Conservation (phyloP, 2,797 vertebrate species). For the Chromis chromis region DNA sequence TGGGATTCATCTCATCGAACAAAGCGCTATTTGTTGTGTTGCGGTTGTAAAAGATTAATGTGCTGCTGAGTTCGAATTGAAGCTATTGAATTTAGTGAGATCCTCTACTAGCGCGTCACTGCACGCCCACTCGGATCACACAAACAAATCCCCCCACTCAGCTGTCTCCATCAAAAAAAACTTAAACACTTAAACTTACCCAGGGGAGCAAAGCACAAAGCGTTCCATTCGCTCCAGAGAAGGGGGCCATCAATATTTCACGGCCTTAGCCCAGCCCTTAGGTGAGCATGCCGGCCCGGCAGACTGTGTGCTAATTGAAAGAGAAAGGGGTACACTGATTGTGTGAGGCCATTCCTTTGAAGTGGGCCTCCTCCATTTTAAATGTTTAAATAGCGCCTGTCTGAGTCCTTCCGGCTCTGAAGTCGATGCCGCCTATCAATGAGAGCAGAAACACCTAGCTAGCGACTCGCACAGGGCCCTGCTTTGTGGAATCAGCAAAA, state of each 20-base stretch:
- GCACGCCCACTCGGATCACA: conserved; percentile 48
- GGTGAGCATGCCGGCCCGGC: conserved; percentile 71
- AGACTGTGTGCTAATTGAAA: conserved; percentile 78
- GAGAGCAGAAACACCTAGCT: conserved; percentile 42
- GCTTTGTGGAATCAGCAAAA: conserved; percentile 38
- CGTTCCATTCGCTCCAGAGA: conserved; percentile 56
- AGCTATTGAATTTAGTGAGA: conserved; percentile 47
- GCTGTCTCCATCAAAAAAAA: conserved; percentile 50
- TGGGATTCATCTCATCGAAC: conserved; percentile 58
- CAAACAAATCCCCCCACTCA: conserved; percentile 57
- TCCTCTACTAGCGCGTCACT: conserved; percentile 33
- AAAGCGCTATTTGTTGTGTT: conserved; percentile 61
- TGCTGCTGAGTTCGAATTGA: conserved; percentile 44
- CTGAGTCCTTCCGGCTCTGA: conserved; percentile 52
- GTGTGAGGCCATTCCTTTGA: conserved; percentile 76
- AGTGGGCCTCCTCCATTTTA: conserved; percentile 75
- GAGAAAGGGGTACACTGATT: conserved; percentile 79
- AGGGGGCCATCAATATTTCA: conserved; percentile 82
- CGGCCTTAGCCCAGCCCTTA: conserved; percentile 54
- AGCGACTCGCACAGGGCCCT: background rate
- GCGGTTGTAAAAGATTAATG: conserved; percentile 59
- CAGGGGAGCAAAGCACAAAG: conserved; percentile 61
- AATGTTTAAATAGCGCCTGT: conserved; percentile 78
- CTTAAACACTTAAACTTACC: conserved; percentile 71
- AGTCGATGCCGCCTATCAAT: conserved; percentile 41